These are phyloP conservation scores for Tragopan temminckii DNA, from an alignment of 2,797 vertebrate species.

Conservation along the genomic window DNA sequence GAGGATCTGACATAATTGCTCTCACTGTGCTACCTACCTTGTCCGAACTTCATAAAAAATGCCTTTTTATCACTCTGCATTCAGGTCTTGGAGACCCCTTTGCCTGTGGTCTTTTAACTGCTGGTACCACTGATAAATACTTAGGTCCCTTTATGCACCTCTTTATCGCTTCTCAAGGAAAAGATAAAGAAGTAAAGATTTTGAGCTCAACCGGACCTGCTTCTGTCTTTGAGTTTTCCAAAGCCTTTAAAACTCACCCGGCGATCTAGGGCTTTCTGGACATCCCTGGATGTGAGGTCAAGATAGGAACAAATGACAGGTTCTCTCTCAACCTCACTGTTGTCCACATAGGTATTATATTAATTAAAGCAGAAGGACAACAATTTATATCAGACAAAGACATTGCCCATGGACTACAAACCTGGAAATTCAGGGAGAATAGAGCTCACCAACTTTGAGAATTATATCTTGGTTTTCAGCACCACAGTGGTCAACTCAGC, in stretches of 20 bases:
- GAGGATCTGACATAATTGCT: neutral
- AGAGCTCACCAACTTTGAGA: neutral
- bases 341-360: neutral
- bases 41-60: neutral
- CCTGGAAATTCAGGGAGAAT: neutral
- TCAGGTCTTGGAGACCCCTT: neutral
- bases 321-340: neutral
- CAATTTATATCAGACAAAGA: neutral
- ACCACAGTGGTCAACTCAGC: neutral
- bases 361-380: neutral
- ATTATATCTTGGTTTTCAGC: neutral
- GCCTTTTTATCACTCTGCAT: neutral
- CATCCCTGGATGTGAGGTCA: neutral
- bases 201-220: neutral
- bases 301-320: neutral
- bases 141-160: neutral
- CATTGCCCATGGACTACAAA: neutral
- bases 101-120: neutral
- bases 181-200: neutral
- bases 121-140: rapidly evolving
- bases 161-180: neutral
- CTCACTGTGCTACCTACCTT: neutral
- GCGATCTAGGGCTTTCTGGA: neutral
- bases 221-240: neutral
- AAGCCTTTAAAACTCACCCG: neutral